Evolutionary conservation across 1,140 invertebrate genomes (phyloP), one percentile per base, ranked within the genome.

Genomic region (Drosophila obscura): DNA sequence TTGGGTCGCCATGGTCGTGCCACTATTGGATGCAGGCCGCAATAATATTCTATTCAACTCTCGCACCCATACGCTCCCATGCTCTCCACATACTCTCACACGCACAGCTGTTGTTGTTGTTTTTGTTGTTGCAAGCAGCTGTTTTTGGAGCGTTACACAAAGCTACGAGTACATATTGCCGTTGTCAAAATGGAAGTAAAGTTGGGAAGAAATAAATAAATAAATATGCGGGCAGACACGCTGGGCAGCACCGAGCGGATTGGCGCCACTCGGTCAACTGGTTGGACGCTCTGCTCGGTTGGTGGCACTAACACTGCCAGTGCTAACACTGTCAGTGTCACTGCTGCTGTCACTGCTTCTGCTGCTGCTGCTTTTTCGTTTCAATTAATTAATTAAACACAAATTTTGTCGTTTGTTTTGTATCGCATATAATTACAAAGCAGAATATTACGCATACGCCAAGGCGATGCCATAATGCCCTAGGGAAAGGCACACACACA

Each of bases 371-470:
- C 48, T 67, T 69, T 53, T 64, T 56, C 63, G 22, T 61, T 79
- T 83, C 62, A 78, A 87, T 82, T 85, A 85, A 85, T 85, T 85
- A 85, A 85, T 87, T 85, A 87, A 85, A 69, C 82, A 82, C 68
- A 71, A 71, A 62, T 76, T 73, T 81, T 87, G 26, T 39, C 55
- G 59, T 62, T 73, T 55, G 73, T 48, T 39, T 66, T 69, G 68
- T 31, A 48, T 61, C 65, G 73, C 65, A 69, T 73, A 66, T 82
- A 82, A 88, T 87, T 85, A 88, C 83, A 75, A 79, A 87, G 79
- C 63, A 82, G 79, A 85, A 87, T 85, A 82, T 85, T 78, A 87
- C 73, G 75, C 77, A 79, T 63, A 79, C 60, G 76, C 60, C 82
- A 81, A 35, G 81, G 68, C 73, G 81, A 73, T 77, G 82, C 43